Evolutionary conservation across 2,888 invertebrate genomes (phyloP), one percentile per base, ranked within the genome.

Genomic region (Sialis lutaria): DNA sequence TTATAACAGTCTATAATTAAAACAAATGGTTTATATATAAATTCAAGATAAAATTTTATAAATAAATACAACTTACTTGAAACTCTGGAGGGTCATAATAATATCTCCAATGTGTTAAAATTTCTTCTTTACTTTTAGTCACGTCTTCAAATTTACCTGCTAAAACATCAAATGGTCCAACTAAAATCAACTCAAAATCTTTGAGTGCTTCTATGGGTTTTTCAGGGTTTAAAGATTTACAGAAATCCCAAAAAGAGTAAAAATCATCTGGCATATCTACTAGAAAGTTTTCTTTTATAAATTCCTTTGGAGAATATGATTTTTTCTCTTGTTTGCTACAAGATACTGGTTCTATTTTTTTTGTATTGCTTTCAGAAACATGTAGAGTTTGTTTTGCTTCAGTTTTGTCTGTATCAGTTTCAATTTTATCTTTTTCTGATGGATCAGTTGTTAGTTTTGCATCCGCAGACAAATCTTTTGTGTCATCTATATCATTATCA

Each of bases 71-170:
- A 53, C 51, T 53, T 61, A 79, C 79, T 67, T 90, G 87, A 64
- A 93, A 87, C 65, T 96, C 95, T 7, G 96, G 95, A 7, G 92
- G 89, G 69, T 97, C 96, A 64, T 83, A 90, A 61, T 76, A 90
- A 65, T 85, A 95, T 55, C 96, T 75, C 85, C 89, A 92, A 61
- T 93, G 90, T 7, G 78, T 65, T 43, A 90, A 70, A 39, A 31
- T 86, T 50, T 78, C 67, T 50, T 77, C 72, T 49, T 73, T 64
- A 1, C 71, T 64, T 30, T 74, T 60, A 48, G 65, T 63, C 2
- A 70, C 71, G 43, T 58, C 56, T 49, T 57, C 55, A 51, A 84
- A 70, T 56, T 74, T 75, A 6, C 77, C 79, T 42, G 72, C 67
- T 35, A 95, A 63, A 45, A 89, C 76, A 64, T 95, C 92, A 67